These are phyloP conservation scores for Potamilus streckersoni DNA, from an alignment of 1,140 invertebrate genomes.

Conservation along the genomic window DNA sequence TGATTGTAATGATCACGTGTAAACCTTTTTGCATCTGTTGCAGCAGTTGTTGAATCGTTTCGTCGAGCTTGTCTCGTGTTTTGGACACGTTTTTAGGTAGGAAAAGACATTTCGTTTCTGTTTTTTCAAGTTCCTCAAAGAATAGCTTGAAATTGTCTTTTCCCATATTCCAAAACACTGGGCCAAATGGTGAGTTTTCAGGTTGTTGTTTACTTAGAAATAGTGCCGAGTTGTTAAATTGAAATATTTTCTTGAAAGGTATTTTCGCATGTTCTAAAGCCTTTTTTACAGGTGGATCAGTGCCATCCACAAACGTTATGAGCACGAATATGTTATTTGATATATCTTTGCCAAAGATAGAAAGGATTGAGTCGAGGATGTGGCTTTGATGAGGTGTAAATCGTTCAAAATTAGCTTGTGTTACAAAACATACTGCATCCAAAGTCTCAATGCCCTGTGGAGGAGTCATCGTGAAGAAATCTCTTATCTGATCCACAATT, in stretches of 20 bases:
- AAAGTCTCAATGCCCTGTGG: conserved; percentile 22
- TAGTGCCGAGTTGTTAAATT: conserved; percentile 21
- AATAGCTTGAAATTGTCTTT: conserved; percentile 13
- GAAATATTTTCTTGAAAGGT: conserved; percentile 22
- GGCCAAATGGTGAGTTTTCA: background rate
- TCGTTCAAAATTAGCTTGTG: conserved; percentile 12
- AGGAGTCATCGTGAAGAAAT: conserved; percentile 10
- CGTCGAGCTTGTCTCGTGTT: conserved; percentile 12
- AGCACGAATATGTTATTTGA: conserved; percentile 34
- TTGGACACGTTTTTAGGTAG: conserved; percentile 19
- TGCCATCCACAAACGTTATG: conserved; percentile 36
- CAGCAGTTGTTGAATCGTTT: conserved; percentile 11
- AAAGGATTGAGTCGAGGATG: conserved; percentile 35
- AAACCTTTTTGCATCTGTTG: conserved; percentile 15
- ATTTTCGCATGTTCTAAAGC: conserved; percentile 14
- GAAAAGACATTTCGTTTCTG: conserved; percentile 10
- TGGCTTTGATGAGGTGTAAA: conserved; percentile 21
- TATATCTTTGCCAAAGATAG: conserved; percentile 40
- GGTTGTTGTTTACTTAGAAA: conserved; percentile 9
- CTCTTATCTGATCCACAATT: conserved; percentile 29
- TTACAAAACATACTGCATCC: conserved; percentile 28
- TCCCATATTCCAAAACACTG: conserved; percentile 34
- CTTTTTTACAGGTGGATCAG: conserved; percentile 18
- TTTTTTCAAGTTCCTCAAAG: conserved; percentile 2
- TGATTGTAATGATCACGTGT: conserved; percentile 2